Base-by-base conservation (phyloP, 2,888 invertebrate genomes). In the Dendrolimus pini region DNA sequence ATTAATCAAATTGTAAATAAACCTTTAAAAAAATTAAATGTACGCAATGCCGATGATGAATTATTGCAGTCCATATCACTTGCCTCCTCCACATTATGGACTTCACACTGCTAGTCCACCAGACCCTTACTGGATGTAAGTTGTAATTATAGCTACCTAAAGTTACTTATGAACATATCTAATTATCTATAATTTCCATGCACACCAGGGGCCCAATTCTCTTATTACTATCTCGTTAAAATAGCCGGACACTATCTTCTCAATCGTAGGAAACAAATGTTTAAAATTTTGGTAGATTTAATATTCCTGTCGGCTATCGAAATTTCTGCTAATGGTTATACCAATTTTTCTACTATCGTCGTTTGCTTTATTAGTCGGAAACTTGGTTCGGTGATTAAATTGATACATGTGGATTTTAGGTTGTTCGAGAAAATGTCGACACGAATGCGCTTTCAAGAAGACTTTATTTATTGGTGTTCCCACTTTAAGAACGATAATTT, bases 111-210 rank as follows among this genome's bases (percentile, higher is more conserved):
- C 82, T 9, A 75, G 71, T 13, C 69, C 89, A 1, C 58, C 80
- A 2, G 86, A 88, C 41, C 75, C 84, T 0, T 89, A 85, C 65
- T 91, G 91, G 89, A 73, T 83, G 91, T 91, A 79, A 89, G 91
- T 89, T 10, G 47, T 47, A 30, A 30, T 30, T 30, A 30, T 30
- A 30, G 30, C 3, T 30, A 30, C 30, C 79, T 70, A 7, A 41
- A 12, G 41, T 56, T 30, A 58, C n/a, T 13, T 56, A 52, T 47
- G 47, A 47, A 47, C 47, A 47, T 47, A 47, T 3, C 3, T 9
- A 47, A 47, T 47, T 47, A 47, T 47, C 47, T 30, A 59, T 54
- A 30, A 54, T 9, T 54, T 14, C n/a, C 53, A 8, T 53, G 2
- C 13, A 53, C n/a, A 53, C 53, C 18, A 53, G 14, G 18, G 41